phyloP scores from a whole-genome alignment of 2,888 invertebrate species.

The Conus canariensis region DNA sequence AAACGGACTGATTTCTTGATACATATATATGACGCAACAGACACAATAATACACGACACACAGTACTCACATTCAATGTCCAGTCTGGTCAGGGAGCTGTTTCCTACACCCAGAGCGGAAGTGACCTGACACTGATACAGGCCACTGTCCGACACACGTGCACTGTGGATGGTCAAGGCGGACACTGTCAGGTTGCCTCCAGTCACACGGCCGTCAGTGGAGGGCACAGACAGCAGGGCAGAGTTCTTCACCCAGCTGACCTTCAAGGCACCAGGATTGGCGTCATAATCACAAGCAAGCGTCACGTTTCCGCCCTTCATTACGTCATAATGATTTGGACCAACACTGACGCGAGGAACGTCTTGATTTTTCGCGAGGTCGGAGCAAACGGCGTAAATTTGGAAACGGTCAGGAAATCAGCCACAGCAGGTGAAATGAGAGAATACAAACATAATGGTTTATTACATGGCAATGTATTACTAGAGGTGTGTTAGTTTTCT shows the following conservation, averaged over 20 bases:
- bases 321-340: not conserved
- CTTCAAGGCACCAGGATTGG: not conserved
- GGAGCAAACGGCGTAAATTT: not conserved
- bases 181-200: not conserved
- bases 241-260: slow-evolving; percentile 33
- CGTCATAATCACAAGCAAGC: slow-evolving; percentile 19
- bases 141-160: not conserved
- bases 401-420: not conserved
- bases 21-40: not conserved
- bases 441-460: too few relatives aligned
- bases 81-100: not conserved
- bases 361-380: not conserved
- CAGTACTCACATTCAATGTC: not conserved
- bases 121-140: slow-evolving; percentile 23
- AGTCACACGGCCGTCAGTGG: not conserved
- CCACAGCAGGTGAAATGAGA: too few relatives aligned
- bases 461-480: too few relatives aligned
- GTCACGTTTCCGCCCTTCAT: slow-evolving; percentile 15
- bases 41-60: not conserved
- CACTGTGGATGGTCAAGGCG: not conserved
- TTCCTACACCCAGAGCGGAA: not conserved
- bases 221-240: slow-evolving; percentile 3
- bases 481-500: too few relatives aligned
- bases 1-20: too few relatives aligned
- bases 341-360: not conserved